Conservation (phyloP, 2,797 vertebrate species). For the Bovichtus diacanthus region DNA sequence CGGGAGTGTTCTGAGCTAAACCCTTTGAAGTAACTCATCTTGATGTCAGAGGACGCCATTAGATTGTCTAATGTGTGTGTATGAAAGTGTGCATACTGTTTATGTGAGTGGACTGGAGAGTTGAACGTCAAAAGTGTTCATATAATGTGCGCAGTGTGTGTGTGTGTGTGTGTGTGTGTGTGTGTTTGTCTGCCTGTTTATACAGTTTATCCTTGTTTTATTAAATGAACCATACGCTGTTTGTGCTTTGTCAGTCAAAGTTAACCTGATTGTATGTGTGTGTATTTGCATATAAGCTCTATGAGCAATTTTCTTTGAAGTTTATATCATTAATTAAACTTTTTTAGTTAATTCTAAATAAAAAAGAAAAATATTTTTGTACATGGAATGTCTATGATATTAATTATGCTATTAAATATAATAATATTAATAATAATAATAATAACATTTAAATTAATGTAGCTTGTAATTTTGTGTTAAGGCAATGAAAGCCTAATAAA, state of each 20-base stretch:
- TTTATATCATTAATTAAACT: conserved; percentile 10
- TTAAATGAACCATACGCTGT: neutral
- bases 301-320: conserved; percentile 13
- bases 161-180: neutral
- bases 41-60: conserved; percentile 70
- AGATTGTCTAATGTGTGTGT: conserved; percentile 43
- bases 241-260: neutral
- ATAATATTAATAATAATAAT: neutral
- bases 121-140: conserved; percentile 9
- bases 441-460: too few relatives aligned
- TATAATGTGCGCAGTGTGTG: neutral
- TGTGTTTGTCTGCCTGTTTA: conserved; percentile 9
- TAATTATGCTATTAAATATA: neutral
- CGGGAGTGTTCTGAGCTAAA: conserved; percentile 50
- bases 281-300: neutral
- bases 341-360: conserved; percentile 3
- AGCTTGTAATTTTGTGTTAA: neutral
- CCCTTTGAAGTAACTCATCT: conserved; percentile 70
- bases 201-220: neutral
- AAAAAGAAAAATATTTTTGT: too few relatives aligned
- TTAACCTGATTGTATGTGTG: neutral
- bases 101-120: conserved; percentile 8
- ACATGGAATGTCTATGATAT: too few relatives aligned
- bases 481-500: neutral
- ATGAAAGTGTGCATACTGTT: conserved; percentile 6